These are phyloP conservation scores for Triops cancriformis DNA, from an alignment of 1,140 invertebrate species.

Conservation along the genomic window DNA sequence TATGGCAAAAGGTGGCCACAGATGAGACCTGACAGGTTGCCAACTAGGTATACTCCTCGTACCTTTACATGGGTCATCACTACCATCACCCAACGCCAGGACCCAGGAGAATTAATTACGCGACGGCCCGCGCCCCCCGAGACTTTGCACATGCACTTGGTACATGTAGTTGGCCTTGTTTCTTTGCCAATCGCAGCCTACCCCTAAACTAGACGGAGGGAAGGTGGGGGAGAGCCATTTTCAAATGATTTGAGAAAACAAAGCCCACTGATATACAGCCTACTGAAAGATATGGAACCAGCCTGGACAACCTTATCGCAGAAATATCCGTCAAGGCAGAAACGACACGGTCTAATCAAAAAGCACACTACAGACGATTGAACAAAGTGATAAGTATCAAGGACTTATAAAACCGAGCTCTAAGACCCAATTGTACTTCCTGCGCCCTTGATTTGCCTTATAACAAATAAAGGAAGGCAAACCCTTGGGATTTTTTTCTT, in stretches of 20 bases:
- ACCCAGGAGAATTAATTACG: neutral
- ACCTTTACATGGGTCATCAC: constrained; percentile 8
- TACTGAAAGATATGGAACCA: neutral
- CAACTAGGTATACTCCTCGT: neutral
- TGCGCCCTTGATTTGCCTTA: too few relatives aligned
- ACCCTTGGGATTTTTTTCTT: too few relatives aligned
- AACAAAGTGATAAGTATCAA: neutral
- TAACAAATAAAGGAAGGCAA: too few relatives aligned
- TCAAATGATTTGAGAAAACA: too few relatives aligned
- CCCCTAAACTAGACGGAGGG: too few relatives aligned
- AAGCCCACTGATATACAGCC: too few relatives aligned
- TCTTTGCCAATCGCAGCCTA: neutral
- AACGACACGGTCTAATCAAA: neutral
- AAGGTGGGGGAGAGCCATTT: too few relatives aligned
- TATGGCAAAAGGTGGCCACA: neutral
- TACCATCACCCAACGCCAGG: neutral
- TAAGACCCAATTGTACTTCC: too few relatives aligned
- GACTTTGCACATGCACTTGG: neutral
- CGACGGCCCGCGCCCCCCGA: neutral
- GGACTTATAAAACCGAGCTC: neutral
- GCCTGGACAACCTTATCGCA: neutral
- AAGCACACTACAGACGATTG: neutral
- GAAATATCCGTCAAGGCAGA: neutral
- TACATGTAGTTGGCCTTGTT: neutral
- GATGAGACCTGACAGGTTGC: constrained; percentile 8